Evolutionary conservation across 1,140 invertebrate species (phyloP), one percentile per base, ranked within the genome.

Genomic region (Ylistrum balloti): DNA sequence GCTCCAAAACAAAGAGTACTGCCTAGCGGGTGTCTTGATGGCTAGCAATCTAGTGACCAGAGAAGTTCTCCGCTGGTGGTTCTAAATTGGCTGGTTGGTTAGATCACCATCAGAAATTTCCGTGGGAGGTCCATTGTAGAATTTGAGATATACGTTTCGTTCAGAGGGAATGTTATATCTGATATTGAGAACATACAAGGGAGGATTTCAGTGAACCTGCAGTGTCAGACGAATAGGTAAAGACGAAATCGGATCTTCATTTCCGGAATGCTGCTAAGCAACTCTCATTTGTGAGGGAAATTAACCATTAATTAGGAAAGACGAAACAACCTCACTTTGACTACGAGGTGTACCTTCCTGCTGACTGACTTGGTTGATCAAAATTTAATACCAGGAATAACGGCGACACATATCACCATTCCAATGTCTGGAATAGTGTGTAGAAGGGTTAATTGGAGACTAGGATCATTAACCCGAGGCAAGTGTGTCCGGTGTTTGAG

Each of bases 221-320:
- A n/a, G 56, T 28, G 56, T 74, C 56, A 74, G 56, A 74, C 56
- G 56, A 74, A 74, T 74, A 74, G 56, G 56, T 74, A 74, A 74
- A 74, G n/a, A 74, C 9, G 56, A 28, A 74, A 74, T 74, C 56
- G 56, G 56, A 74, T 74, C 22, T 74, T 74, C 56, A 28, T 74
- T 74, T 74, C 56, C 56, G 56, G 56, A 74, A 5, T 28, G 56
- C 56, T 74, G 56, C 56, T 74, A 74, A n/a, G 56, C 17, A 74
- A 28, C 22, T n/a, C 56, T 74, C 56, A 74, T 74, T 74, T 74
- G 56, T 74, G 56, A 74, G 9, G 1, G 56, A 28, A 74, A 74
- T 74, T 74, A 74, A 74, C 56, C 56, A 74, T n/a, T 74, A 74
- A 74, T 74, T 74, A 74, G 56, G 56, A n/a, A 7, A 74, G 56